Evolutionary conservation across 2,797 vertebrate genomes (phyloP).

Genomic region (Clarias fuscus): DNA sequence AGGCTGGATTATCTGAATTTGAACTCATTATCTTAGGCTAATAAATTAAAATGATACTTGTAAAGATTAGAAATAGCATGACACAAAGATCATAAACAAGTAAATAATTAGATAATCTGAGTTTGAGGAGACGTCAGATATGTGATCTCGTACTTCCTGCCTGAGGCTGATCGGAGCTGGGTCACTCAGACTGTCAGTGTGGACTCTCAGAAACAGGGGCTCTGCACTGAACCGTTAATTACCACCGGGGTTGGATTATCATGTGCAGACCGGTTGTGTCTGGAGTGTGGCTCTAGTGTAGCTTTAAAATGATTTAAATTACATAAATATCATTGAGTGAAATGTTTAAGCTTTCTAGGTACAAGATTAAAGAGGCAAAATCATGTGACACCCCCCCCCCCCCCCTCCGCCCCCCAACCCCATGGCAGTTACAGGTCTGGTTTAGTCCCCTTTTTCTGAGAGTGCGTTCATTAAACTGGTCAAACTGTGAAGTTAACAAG

Average conservation of each 20-base stretch:
- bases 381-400: no score
- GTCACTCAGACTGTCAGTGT: conserved; percentile 36
- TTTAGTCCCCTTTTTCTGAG: not conserved
- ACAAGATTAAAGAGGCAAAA: not conserved
- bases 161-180: conserved; percentile 24
- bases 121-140: not conserved
- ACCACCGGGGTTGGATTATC: not conserved
- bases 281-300: not conserved
- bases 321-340: not conserved
- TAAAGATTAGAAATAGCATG: not conserved
- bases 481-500: not conserved
- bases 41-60: not conserved
- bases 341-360: not conserved
- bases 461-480: not conserved
- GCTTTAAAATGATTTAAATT: not conserved
- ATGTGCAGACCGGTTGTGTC: not conserved
- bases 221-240: not conserved
- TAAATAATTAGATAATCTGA: no score
- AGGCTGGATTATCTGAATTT: not conserved
- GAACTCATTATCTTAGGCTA: no score
- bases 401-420: not conserved
- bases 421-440: not conserved
- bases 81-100: not conserved
- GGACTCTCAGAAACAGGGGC: not conserved
- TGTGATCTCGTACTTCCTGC: no score